These are phyloP conservation scores for Contarinia nasturtii DNA, from an alignment of 1,140 invertebrate species.

Conservation along the genomic window DNA sequence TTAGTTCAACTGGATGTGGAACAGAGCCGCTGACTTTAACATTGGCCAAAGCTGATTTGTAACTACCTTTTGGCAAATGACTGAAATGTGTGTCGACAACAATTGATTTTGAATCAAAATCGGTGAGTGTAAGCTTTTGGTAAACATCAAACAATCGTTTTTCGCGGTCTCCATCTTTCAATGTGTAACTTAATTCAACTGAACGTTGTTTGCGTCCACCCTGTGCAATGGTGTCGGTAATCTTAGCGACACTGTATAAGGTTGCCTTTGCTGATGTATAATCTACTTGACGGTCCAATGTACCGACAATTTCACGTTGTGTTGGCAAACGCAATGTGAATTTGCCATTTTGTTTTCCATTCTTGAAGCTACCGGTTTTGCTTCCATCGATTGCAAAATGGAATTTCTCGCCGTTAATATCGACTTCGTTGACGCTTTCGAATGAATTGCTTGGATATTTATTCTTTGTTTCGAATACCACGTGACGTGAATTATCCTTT, in stretches of 20 bases:
- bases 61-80: constrained; percentile 14
- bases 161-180: constrained; percentile 26
- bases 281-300: constrained; percentile 15
- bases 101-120: constrained; percentile 18
- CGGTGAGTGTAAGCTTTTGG: constrained; percentile 18
- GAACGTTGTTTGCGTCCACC: constrained; percentile 23
- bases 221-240: constrained; percentile 14
- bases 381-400: constrained; percentile 28
- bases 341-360: constrained; percentile 22
- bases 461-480: constrained; percentile 33
- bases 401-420: constrained; percentile 14
- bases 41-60: constrained; percentile 10
- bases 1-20: constrained; percentile 16
- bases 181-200: constrained; percentile 19
- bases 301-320: constrained; percentile 14
- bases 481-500: constrained; percentile 41
- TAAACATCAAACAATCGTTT: constrained; percentile 20
- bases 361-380: constrained; percentile 20
- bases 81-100: constrained; percentile 12
- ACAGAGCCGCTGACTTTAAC: constrained; percentile 21
- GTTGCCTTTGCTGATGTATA: constrained; percentile 12
- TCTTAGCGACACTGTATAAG: constrained; percentile 16
- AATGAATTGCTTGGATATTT: constrained; percentile 20
- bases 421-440: no score
- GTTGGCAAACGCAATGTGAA: constrained; percentile 9